A percentile compares a stretch with the other conserved stretches of the same genome.
phyloP scores from a whole-genome alignment of 1,140 invertebrate genomes.

The Myzus persicae region DNA sequence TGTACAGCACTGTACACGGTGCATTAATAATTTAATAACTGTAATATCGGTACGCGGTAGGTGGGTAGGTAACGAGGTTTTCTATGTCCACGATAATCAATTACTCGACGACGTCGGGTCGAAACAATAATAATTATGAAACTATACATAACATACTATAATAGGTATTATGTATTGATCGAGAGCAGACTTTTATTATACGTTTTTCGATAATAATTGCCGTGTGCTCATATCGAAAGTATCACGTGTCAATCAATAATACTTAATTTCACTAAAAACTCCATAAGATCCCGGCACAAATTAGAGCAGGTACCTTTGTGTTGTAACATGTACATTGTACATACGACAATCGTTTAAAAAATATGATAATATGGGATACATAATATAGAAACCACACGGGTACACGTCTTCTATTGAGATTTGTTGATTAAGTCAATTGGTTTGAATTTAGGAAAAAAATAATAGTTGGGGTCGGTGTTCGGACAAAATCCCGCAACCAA shows the following conservation, averaged over 20 bases:
- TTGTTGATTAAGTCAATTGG: too few species aligned
- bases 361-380: too few species aligned
- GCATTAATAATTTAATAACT: conserved; percentile 3
- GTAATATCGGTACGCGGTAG: not conserved
- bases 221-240: not conserved
- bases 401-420: too few species aligned
- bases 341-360: too few species aligned
- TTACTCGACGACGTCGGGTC: not conserved
- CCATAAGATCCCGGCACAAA: too few species aligned
- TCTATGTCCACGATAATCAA: not conserved
- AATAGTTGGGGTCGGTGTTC: too few species aligned
- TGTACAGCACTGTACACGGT: too few species aligned
- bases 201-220: not conserved
- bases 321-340: too few species aligned
- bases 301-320: not conserved
- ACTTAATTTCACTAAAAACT: not conserved
- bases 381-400: too few species aligned
- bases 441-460: too few species aligned
- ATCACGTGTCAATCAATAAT: not conserved
- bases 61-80: not conserved
- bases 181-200: not conserved
- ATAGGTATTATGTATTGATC: not conserved
- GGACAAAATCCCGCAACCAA: too few species aligned
- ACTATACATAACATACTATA: too few species aligned
- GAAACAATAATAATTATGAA: not conserved